A percentile compares a stretch with the other conserved stretches of the same genome.
These are phyloP conservation scores for Monodelphis domestica DNA, from an alignment of 2,797 vertebrate species.

Conservation along the genomic window DNA sequence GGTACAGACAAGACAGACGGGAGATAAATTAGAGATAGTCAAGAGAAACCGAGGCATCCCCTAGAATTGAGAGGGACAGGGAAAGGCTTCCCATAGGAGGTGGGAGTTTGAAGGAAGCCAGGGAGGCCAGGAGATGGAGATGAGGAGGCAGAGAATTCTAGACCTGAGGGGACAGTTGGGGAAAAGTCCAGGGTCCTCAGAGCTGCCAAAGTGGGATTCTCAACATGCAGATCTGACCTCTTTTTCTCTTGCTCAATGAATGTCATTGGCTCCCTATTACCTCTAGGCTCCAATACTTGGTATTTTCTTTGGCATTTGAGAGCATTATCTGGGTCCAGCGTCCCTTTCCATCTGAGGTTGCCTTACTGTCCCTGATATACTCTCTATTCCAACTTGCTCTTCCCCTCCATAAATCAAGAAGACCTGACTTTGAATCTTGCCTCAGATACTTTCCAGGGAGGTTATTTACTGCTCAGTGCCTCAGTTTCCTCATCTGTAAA, in stretches of 20 bases:
- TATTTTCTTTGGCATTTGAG: background rate
- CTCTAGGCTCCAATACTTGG: too few species aligned
- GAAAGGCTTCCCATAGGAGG: background rate
- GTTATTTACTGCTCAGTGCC: background rate
- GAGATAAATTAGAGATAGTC: background rate
- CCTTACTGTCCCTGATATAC: background rate
- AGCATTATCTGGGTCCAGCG: background rate
- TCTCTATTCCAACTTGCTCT: background rate
- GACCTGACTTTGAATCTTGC: background rate
- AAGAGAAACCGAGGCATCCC: background rate
- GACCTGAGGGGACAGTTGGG: accelerated
- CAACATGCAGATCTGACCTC: background rate
- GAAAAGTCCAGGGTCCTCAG: background rate
- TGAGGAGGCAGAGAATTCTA: background rate
- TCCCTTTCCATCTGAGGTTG: background rate
- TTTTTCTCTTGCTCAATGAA: background rate
- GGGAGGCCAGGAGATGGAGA: background rate
- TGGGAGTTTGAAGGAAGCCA: background rate
- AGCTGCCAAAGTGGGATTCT: background rate
- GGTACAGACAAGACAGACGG: background rate
- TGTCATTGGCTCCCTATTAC: background rate
- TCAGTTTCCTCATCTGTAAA: background rate
- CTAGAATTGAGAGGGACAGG: background rate
- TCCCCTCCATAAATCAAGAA: background rate
- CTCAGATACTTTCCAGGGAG: background rate